Conservation (phyloP, 2,888 invertebrate species). For the Stegana nigrithorax region DNA sequence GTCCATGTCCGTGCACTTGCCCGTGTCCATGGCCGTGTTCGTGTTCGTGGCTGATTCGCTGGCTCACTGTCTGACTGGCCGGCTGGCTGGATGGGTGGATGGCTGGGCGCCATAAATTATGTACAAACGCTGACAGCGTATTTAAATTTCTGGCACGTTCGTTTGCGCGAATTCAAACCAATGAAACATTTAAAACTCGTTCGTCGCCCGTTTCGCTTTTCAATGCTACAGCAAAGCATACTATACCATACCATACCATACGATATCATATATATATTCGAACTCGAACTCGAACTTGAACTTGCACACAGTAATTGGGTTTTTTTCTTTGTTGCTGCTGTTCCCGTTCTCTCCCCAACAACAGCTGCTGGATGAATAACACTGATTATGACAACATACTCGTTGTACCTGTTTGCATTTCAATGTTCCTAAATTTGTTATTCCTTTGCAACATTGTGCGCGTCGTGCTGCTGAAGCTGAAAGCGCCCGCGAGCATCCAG, state of each 20-base stretch:
- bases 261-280: background rate
- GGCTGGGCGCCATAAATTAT: constrained; percentile 18
- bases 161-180: background rate
- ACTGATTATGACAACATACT: constrained; percentile 80
- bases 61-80: no score
- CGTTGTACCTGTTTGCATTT: constrained; percentile 81
- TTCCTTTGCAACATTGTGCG: constrained; percentile 92
- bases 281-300: no score
- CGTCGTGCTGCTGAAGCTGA: constrained; percentile 84
- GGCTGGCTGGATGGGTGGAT: background rate
- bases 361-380: constrained; percentile 82
- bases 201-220: no score
- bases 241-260: constrained; percentile 22
- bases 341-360: background rate
- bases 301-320: background rate
- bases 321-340: background rate
- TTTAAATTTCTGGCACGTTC: constrained; percentile 32
- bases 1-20: no score
- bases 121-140: constrained; percentile 12
- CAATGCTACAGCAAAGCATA: no score
- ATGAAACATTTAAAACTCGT: background rate
- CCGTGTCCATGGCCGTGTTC: no score
- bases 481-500: constrained; percentile 76
- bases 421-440: constrained; percentile 83
- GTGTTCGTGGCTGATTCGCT: no score